These are phyloP conservation scores for Sphenodon punctatus DNA, from an alignment of 2,797 vertebrate species.

Conservation along the genomic window DNA sequence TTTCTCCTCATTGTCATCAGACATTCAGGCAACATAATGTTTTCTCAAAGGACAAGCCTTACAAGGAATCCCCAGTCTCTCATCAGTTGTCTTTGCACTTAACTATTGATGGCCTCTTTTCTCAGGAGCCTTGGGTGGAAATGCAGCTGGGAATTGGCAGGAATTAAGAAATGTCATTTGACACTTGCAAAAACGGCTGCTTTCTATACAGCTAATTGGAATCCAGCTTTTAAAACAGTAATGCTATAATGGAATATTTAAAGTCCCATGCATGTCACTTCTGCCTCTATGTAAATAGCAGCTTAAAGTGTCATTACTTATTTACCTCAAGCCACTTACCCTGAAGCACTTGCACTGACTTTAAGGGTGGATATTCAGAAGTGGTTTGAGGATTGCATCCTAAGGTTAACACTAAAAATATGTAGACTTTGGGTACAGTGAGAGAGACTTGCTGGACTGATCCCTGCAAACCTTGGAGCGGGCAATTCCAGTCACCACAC, in stretches of 20 bases:
- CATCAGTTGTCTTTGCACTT: slow-evolving; percentile 2
- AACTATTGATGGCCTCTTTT: background rate
- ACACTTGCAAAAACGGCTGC: background rate
- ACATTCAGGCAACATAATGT: background rate
- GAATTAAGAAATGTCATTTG: background rate
- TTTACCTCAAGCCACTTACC: too few relatives aligned
- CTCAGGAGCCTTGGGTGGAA: background rate
- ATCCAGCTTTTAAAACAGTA: background rate
- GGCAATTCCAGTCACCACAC: too few relatives aligned
- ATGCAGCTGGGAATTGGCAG: background rate
- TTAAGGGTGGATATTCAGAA: too few relatives aligned
- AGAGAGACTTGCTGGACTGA: too few relatives aligned
- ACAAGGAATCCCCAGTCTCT: background rate
- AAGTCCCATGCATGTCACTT: background rate
- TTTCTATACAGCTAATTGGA: slow-evolving; percentile 2
- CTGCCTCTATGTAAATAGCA: background rate
- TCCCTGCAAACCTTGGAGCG: too few relatives aligned
- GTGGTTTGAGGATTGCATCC: too few relatives aligned
- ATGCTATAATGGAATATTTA: background rate
- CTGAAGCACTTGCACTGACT: too few relatives aligned
- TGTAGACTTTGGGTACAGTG: too few relatives aligned
- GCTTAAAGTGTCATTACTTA: background rate
- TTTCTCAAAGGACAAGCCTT: background rate
- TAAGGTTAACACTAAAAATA: too few relatives aligned
- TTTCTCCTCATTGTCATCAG: background rate